Evolutionary conservation across 2,113 vertebrate genomes (phyloP), one percentile per base, ranked within the genome.

Genomic region (Podiceps cristatus): DNA sequence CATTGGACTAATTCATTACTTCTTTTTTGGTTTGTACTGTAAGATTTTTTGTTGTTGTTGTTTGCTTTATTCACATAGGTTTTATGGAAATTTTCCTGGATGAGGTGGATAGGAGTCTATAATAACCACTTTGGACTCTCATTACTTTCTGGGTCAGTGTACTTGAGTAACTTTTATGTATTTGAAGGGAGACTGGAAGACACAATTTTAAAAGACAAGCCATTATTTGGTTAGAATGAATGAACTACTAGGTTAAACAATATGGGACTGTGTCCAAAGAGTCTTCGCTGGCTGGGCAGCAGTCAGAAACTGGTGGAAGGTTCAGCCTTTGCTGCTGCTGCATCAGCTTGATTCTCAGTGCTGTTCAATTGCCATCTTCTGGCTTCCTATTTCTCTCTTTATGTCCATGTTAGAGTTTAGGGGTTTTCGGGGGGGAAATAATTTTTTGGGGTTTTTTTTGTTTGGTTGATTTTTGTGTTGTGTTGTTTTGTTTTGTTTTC

Each of bases 361-460:
- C 67, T 44, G 16, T 2, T 59, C 18, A 55, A 13, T 19, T 80
- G 11, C 7, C 13, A 40, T 13, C 12, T 78, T 91, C 35, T 82
- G 33, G 16, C 5, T 88, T 88, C 14, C 9, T 78, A 2, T 52
- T 74, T 74, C 31, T 62, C 23, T 66, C 45, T 52, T 64, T 52
- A 33, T 17, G 10, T 52, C 8, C 15, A 2, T 27, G 1, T 7
- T 16, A 5, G 8, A 5, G 3, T 5, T 27, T 23, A 1, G 4
- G 3, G 25, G 18, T 17, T 13, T 5, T 18, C 22, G 0, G 4
- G 6, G 10, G 3, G 8, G 3, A 1, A 3, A n/a, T n/a, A n/a
- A n/a, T n/a, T n/a, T n/a, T n/a, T n/a, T n/a, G n/a, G n/a, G n/a
- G n/a, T n/a, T n/a, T n/a, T n/a, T n/a, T n/a, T n/a, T n/a, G n/a